Base-by-base conservation (phyloP, 1,140 invertebrate genomes). In the Anoplolepis gracilipes region DNA sequence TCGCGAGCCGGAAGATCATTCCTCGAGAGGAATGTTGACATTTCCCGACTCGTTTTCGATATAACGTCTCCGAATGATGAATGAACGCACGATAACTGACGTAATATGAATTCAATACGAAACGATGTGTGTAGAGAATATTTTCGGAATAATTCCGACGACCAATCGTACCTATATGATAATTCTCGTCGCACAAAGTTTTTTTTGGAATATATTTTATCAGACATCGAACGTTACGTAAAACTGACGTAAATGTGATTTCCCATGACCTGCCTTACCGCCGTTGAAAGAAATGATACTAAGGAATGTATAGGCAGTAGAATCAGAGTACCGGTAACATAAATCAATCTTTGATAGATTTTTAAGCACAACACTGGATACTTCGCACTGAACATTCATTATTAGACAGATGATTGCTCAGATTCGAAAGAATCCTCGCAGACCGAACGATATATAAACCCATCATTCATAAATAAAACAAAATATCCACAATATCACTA, bases 391-490 rank as follows among this genome's bases (percentile, higher is more conserved):
- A 69, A 42, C 22, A 57, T 57, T 69, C 16, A 28, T 36, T 42
- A 28, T 55, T 69, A 65, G 7, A 57, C 65, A 25, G 13, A 72
- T 49, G 46, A 78, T 67, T 61, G 55, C 5, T 30, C 55, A 19
- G 13, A 67, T 36, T 49, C 11, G 28, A 65, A 72, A 42, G 57
- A n/a, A 19, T 59, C 36, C 33, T 70, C 25, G 11, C 53, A 72
- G 25, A 8, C 10, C 25, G 22, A 13, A 16, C 28, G 11, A 64
- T 11, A n/a, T 11, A n/a, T 53, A 69, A 61, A 25, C 28, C 11
- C 19, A 11, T 72, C 25, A 82, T 82, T 42, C 55, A 82, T 82
- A 82, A 39, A 81, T 25, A 33, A 81, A 81, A 19, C 3, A 16
- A 30, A 25, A 1, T 39, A n/a, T 81, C 77, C 36, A 39, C 30